Evolutionary conservation across 1,140 invertebrate genomes (phyloP), one percentile per base, ranked within the genome.

Genomic region (Drosophila serrata): DNA sequence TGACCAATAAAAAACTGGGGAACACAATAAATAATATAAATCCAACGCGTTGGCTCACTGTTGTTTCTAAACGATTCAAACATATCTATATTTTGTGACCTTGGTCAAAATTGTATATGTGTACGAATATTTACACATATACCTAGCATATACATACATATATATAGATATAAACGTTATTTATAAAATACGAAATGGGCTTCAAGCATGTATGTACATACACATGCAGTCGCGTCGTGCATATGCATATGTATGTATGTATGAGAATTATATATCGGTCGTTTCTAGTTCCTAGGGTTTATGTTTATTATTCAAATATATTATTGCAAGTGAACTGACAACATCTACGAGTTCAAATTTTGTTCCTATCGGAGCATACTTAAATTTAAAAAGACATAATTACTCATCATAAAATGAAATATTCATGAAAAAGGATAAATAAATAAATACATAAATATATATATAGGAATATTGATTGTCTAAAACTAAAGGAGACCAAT

Each of bases 251-350:
- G 8, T 40, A 31, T 53, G 29, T 37, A 35, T 53, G 11, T 61
- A 24, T 55, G 8, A 6, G 39, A 22, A 42, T 35, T 22, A 45
- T 35, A 35, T 64, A 65, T 17, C 60, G 19, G 60, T 37, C 8
- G 31, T 17, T 60, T 67, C 3, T 40, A 53, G n/a, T 35, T 29
- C 15, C 8, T 49, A 17, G 13, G 33, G 17, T 15, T 37, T 63
- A 40, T 49, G n/a, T 31, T 37, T 67, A 40, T 42, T 40, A 29
- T 65, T 68, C 35, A 51, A 67, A 40, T 67, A 40, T 49, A 31
- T 49, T 24, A 64, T 63, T 67, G 64, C 43, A 19, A 40, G 60
- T 68, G 64, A 33, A 17, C 62, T 33, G 35, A 29, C 64, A 68
- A 49, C 43, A 40, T 29, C 61, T 51, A 19, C 64, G 63, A 42